These are phyloP conservation scores for Uria lomvia DNA, from an alignment of 2,113 vertebrate species.

Conservation along the genomic window DNA sequence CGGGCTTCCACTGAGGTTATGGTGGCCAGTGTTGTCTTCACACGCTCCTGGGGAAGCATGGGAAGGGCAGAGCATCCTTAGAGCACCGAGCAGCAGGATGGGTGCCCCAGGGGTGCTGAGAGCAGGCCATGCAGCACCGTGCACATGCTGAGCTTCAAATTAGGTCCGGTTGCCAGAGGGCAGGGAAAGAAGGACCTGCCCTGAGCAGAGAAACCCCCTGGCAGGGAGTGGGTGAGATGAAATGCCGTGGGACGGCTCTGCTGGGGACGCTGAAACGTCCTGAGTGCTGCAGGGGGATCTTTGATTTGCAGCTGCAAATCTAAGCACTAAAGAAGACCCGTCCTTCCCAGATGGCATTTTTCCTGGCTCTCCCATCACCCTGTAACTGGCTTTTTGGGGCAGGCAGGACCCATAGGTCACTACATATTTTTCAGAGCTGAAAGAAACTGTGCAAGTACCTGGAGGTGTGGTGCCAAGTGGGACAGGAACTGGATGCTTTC, in stretches of 20 bases:
- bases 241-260: accelerated
- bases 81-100: background rate
- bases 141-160: accelerated
- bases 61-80: background rate
- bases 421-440: background rate
- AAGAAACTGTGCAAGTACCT: constrained; percentile 22
- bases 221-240: background rate
- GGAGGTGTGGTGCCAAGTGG: constrained; percentile 26
- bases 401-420: background rate
- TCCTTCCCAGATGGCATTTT: background rate
- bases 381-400: background rate
- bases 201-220: background rate
- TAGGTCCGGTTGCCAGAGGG: accelerated
- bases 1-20: background rate
- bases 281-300: background rate
- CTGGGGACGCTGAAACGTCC: accelerated
- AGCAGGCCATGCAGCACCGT: accelerated
- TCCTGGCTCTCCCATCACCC: background rate
- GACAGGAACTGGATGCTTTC: constrained; percentile 60
- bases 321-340: accelerated
- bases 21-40: constrained; percentile 7
- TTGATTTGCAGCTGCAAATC: background rate
- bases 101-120: accelerated
- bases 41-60: constrained; percentile 9
- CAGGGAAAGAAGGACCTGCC: background rate